Evolutionary conservation across 2,113 vertebrate species (phyloP).

Genomic region (Calyptomena viridis): DNA sequence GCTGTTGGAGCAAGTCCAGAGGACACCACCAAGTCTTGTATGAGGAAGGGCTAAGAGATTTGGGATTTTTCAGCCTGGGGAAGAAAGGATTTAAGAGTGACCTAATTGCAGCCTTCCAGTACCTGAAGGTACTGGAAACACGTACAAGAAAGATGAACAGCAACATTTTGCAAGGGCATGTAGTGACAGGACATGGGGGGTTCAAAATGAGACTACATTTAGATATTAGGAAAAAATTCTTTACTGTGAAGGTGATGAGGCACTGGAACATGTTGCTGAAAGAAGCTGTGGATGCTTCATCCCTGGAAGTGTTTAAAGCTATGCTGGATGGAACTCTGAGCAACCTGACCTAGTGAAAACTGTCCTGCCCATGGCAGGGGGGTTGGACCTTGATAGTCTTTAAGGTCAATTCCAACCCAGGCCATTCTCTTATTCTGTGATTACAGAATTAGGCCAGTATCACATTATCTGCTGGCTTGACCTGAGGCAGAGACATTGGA

Average conservation of each 20-base stretch:
- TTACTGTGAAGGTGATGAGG: not conserved
- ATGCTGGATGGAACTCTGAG: not conserved
- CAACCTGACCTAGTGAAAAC: not conserved
- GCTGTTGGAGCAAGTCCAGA: fast-evolving
- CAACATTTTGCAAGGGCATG: not conserved
- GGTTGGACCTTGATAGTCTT: not conserved
- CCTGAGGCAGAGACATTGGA: not conserved
- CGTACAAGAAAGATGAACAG: not conserved
- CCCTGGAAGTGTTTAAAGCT: not conserved
- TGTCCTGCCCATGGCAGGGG: not conserved
- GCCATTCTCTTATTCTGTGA: not conserved
- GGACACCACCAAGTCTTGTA: not conserved
- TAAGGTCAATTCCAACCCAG: not conserved
- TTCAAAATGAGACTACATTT: not conserved
- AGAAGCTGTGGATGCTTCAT: not conserved
- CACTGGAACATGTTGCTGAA: not conserved
- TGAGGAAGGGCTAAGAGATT: not conserved
- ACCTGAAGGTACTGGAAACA: not conserved
- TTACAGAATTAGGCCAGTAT: not conserved
- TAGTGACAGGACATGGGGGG: not conserved
- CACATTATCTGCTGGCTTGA: not conserved
- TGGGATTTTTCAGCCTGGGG: not conserved
- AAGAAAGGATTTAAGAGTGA: not conserved
- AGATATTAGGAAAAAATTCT: not conserved
- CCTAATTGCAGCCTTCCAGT: not conserved